Percentiles rank a stretch among this genome's conserved stretches.
Evolutionary conservation across 2,888 invertebrate genomes (phyloP).

Genomic region (Noctua janthina): DNA sequence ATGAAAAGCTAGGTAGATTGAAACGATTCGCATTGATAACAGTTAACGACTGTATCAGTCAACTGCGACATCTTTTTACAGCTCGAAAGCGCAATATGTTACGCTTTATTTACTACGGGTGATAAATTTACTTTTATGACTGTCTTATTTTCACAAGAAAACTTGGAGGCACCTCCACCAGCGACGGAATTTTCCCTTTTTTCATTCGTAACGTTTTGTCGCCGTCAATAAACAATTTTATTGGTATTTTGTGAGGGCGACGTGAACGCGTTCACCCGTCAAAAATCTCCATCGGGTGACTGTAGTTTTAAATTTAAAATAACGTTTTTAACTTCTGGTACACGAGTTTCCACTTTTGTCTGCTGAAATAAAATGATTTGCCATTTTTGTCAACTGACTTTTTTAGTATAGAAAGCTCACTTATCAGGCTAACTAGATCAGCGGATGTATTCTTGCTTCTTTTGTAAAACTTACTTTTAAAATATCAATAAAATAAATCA

Average conservation of each 20-base stretch:
- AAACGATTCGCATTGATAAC: slow-evolving; percentile 71
- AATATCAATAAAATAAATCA: background rate
- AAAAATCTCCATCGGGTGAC: slow-evolving; percentile 49
- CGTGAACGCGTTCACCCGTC: slow-evolving; percentile 57
- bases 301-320: slow-evolving; percentile 57
- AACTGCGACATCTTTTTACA: slow-evolving; percentile 80
- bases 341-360: slow-evolving; percentile 50
- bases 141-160: slow-evolving; percentile 85
- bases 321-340: slow-evolving; percentile 41
- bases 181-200: slow-evolving; percentile 78
- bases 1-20: background rate
- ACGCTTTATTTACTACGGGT: slow-evolving; percentile 86
- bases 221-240: slow-evolving; percentile 84
- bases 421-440: background rate
- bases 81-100: slow-evolving; percentile 83
- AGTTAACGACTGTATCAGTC: slow-evolving; percentile 75
- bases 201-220: slow-evolving; percentile 74
- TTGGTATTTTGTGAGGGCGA: slow-evolving; percentile 74
- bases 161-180: slow-evolving; percentile 70
- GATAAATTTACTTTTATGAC: slow-evolving; percentile 88
- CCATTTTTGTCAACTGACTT: background rate
- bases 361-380: slow-evolving; percentile 22
- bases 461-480: background rate
- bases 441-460: background rate
- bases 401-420: background rate